A percentile compares a stretch with the other conserved stretches of the same genome.
Conservation (phyloP, 2,797 vertebrate genomes). For the Helarctos malayanus region DNA sequence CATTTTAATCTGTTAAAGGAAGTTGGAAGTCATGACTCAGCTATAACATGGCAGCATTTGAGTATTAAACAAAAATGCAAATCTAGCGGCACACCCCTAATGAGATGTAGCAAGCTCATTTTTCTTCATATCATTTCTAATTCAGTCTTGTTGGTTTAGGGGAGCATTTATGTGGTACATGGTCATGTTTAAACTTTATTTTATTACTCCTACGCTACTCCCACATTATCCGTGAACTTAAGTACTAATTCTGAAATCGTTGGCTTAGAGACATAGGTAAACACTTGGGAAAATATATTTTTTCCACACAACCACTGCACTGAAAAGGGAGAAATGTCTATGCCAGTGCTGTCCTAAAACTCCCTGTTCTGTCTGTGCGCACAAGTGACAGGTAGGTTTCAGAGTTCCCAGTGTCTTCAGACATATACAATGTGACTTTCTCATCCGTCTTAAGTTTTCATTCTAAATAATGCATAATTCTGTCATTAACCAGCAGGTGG, state of each 20-base stretch:
- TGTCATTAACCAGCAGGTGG: neutral
- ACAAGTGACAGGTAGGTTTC: neutral
- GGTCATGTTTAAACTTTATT: slow-evolving; percentile 83
- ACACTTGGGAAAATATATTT: slow-evolving; percentile 3
- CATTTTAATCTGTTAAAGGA: slow-evolving; percentile 86
- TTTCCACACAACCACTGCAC: neutral
- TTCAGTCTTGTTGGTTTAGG: slow-evolving; percentile 78
- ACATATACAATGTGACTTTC: neutral
- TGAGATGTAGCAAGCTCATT: slow-evolving; percentile 87
- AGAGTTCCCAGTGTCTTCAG: neutral
- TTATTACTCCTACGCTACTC: slow-evolving; percentile 75
- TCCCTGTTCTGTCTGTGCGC: neutral
- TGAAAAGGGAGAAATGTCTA: neutral
- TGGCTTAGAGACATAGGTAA: slow-evolving; percentile 26
- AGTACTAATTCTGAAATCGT: slow-evolving; percentile 42
- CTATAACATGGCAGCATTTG: slow-evolving; percentile 85
- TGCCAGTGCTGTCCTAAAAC: neutral
- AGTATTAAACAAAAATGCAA: slow-evolving; percentile 88
- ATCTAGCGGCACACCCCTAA: slow-evolving; percentile 87
- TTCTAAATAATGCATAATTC: neutral
- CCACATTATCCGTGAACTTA: slow-evolving; percentile 49
- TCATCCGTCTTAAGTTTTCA: slow-evolving; percentile 22
- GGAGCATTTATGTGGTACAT: slow-evolving; percentile 72
- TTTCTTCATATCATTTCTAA: slow-evolving; percentile 88
- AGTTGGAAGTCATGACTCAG: slow-evolving; percentile 88